phyloP scores from a whole-genome alignment of 2,797 vertebrate species.

The Molossus alvarezi region DNA sequence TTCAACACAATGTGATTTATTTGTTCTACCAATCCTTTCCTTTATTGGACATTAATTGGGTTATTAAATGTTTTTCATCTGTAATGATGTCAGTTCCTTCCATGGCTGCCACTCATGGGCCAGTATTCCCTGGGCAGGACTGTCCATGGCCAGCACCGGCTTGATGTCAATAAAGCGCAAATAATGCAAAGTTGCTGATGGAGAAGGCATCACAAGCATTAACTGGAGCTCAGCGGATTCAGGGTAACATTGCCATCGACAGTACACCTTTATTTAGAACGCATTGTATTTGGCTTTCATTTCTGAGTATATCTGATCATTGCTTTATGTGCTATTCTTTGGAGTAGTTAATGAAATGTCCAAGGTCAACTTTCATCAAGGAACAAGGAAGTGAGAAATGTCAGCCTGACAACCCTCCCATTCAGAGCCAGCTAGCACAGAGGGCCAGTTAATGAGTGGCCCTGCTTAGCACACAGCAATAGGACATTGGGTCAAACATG shows the following conservation, averaged over 20 bases:
- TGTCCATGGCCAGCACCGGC: neutral
- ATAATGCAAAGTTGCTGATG: neutral
- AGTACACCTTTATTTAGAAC: neutral
- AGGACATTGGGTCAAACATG: neutral
- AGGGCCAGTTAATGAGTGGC: neutral
- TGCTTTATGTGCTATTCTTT: neutral
- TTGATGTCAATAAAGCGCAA: neutral
- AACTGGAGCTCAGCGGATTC: neutral
- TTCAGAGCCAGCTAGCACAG: neutral
- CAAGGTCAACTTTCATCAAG: conserved; percentile 43
- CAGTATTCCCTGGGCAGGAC: neutral
- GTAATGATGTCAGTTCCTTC: neutral
- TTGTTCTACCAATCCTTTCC: conserved; percentile 27
- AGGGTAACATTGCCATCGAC: neutral
- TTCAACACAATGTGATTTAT: conserved; percentile 32
- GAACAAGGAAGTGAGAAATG: neutral
- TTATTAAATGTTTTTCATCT: conserved; percentile 60
- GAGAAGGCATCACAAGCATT: neutral
- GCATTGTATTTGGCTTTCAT: neutral
- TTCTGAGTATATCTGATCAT: conserved; percentile 50
- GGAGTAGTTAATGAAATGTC: conserved; percentile 41
- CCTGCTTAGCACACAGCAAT: neutral
- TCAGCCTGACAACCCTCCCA: neutral
- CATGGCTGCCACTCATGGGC: neutral
- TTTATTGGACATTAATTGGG: conserved; percentile 61